phyloP scores from a whole-genome alignment of 1,140 invertebrate genomes.

The Platyscapa corneri region DNA sequence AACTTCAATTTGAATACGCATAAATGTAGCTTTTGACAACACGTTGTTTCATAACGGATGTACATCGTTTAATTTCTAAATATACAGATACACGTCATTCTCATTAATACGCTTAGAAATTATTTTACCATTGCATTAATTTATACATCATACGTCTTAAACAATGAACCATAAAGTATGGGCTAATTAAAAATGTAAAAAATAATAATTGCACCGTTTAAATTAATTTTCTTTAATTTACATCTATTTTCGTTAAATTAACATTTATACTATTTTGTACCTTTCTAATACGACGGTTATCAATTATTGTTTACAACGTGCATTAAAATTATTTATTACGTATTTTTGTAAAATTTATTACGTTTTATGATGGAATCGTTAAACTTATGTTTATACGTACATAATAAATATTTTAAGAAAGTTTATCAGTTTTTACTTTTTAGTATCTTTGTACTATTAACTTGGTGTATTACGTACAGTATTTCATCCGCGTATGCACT shows the following conservation, averaged over 20 bases:
- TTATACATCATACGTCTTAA: too few species aligned
- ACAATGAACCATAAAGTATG: neutral
- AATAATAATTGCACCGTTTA: neutral
- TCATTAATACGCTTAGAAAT: too few species aligned
- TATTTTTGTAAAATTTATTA: slow-evolving; percentile 16
- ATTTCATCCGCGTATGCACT: neutral
- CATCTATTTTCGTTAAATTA: neutral
- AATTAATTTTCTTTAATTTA: neutral
- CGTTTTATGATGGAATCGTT: neutral
- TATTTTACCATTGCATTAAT: too few species aligned
- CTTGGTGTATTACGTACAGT: neutral
- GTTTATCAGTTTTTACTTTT: slow-evolving; percentile 19
- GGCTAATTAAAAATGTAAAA: neutral
- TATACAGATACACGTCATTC: neutral
- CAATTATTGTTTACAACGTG: neutral
- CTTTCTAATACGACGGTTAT: neutral
- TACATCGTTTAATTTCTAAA: neutral
- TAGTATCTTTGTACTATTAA: neutral
- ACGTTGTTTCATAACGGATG: neutral
- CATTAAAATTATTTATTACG: slow-evolving; percentile 28
- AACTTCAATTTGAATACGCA: neutral
- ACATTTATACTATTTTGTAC: neutral
- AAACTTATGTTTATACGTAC: neutral
- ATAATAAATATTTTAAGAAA: slow-evolving; percentile 29
- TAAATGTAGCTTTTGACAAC: neutral